These are phyloP conservation scores for Delphinus delphis DNA, from an alignment of 2,113 vertebrate species.

Conservation along the genomic window DNA sequence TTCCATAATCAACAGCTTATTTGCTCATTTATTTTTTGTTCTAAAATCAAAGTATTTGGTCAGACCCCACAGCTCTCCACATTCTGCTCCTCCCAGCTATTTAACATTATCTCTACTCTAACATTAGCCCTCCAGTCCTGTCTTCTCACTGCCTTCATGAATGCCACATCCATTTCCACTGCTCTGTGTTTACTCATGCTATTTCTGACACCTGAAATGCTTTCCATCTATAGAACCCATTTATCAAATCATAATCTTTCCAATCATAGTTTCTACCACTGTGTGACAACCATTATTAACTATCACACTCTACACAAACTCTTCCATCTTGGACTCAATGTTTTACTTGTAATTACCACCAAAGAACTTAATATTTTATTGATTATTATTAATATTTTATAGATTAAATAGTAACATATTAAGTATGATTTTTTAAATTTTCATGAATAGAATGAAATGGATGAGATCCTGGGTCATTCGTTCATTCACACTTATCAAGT, in stretches of 20 bases:
- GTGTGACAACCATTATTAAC: neutral
- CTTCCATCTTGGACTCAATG: neutral
- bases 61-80: neutral
- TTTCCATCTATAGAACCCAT: neutral
- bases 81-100: neutral
- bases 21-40: neutral
- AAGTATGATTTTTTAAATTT: neutral
- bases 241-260: neutral
- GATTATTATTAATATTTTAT: neutral
- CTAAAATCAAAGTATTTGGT: neutral
- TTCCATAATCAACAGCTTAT: neutral
- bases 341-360: neutral
- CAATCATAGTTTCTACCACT: neutral
- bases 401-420: neutral
- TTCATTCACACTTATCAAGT: neutral
- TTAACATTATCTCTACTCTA: neutral
- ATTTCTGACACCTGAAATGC: neutral
- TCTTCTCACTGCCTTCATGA: neutral
- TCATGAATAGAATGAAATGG: neutral
- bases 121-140: neutral
- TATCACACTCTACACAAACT: neutral
- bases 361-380: neutral
- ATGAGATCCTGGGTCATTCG: neutral
- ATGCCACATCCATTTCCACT: neutral
- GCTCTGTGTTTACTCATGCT: neutral